Percentiles rank a stretch among this genome's conserved stretches.
Conservation (phyloP, 2,888 invertebrate genomes). For the Mantis religiosa region DNA sequence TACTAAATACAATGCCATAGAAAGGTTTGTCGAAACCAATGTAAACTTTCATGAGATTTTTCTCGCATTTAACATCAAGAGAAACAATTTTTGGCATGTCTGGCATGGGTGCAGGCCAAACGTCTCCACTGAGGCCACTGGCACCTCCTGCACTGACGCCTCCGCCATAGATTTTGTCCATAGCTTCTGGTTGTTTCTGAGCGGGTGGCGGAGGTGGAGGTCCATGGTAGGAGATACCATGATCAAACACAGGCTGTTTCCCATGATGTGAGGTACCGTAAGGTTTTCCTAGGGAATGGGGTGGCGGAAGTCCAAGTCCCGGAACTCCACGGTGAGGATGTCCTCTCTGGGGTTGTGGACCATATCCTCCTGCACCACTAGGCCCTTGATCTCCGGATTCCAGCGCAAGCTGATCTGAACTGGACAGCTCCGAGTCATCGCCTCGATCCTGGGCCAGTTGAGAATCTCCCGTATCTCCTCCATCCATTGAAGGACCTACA, state of each 20-base stretch:
- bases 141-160: constrained; percentile 35
- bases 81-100: constrained; percentile 93
- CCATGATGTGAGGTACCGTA: constrained; percentile 48
- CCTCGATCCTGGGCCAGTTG: constrained; percentile 48
- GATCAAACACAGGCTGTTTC: constrained; percentile 43
- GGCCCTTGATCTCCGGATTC: constrained; percentile 64
- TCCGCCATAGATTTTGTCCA: constrained; percentile 53
- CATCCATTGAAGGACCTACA: background rate
- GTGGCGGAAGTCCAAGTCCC: constrained; percentile 32
- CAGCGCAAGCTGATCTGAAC: constrained; percentile 66
- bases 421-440: constrained; percentile 58
- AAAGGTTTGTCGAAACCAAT: constrained; percentile 92
- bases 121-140: constrained; percentile 57
- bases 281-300: constrained; percentile 26
- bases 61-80: constrained; percentile 90
- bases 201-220: constrained; percentile 55
- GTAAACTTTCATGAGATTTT: constrained; percentile 89
- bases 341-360: constrained; percentile 47
- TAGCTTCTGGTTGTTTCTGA: constrained; percentile 54
- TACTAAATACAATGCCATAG: constrained; percentile 92
- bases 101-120: constrained; percentile 79
- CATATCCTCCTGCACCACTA: constrained; percentile 44
- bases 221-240: constrained; percentile 66
- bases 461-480: constrained; percentile 37
- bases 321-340: constrained; percentile 48